phyloP scores from a whole-genome alignment of 2,797 vertebrate species.

The Euthynnus affinis region DNA sequence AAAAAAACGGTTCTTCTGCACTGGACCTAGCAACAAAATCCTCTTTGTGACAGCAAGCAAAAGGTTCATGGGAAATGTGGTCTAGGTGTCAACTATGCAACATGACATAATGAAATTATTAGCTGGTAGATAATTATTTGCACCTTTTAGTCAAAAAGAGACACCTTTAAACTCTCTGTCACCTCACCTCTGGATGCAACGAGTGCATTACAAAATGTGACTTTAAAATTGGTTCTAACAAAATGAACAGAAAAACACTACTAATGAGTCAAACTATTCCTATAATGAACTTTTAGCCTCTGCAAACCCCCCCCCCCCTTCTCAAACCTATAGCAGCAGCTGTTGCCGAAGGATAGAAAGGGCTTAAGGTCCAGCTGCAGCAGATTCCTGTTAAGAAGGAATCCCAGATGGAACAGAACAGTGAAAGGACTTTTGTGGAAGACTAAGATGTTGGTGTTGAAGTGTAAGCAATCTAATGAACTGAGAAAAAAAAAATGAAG shows the following conservation, averaged over 20 bases:
- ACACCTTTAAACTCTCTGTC: background rate
- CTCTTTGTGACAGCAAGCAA: background rate
- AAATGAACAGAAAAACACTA: background rate
- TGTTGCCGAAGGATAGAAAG: slow-evolving; percentile 13
- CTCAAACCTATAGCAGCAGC: slow-evolving; percentile 13
- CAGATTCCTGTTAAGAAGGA: slow-evolving; percentile 13
- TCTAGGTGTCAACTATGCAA: background rate
- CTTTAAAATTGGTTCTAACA: background rate
- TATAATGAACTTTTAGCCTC: background rate
- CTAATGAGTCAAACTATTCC: slow-evolving; percentile 8
- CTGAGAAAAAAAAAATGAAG: background rate
- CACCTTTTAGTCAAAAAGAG: background rate
- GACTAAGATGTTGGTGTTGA: background rate
- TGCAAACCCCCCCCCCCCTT: background rate
- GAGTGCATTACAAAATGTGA: background rate
- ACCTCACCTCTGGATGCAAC: background rate
- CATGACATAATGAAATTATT: background rate
- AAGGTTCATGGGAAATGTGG: background rate
- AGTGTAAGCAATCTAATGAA: slow-evolving; percentile 22
- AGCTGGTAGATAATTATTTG: background rate
- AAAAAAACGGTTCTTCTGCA: background rate
- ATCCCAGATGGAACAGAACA: slow-evolving; percentile 15
- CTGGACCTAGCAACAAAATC: background rate
- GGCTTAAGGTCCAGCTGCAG: slow-evolving; percentile 25
- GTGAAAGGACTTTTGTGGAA: background rate